phyloP scores from a whole-genome alignment of 2,797 vertebrate genomes.

The Xenops minutus region DNA sequence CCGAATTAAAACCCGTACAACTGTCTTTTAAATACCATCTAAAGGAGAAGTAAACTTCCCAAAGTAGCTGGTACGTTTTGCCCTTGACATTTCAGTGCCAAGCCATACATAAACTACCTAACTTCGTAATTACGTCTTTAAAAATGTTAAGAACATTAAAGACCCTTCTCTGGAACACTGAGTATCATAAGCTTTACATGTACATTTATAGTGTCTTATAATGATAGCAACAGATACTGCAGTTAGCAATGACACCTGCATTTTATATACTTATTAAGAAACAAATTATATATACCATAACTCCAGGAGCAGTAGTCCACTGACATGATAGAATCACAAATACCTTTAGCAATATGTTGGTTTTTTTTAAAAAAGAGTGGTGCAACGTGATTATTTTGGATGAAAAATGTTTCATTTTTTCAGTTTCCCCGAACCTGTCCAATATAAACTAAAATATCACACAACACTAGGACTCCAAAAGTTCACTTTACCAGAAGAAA shows the following conservation, averaged over 20 bases:
- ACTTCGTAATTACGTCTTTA: not conserved
- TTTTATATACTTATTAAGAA: not conserved
- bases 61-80: not conserved
- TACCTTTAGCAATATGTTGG: not conserved
- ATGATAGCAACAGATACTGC: not conserved
- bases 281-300: not conserved
- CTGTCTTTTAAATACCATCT: constrained; percentile 8
- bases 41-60: constrained; percentile 29
- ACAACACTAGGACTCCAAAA: not conserved
- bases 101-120: constrained; percentile 9
- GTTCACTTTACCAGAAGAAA: not conserved
- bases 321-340: not conserved
- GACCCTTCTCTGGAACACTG: not conserved
- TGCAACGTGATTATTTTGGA: not conserved
- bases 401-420: not conserved
- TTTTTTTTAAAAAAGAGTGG: not conserved
- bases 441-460: not conserved
- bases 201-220: not conserved
- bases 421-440: not conserved
- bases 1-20: constrained; percentile 1
- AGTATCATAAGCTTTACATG: not conserved
- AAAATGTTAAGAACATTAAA: constrained; percentile 30
- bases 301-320: not conserved
- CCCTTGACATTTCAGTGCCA: constrained; percentile 36
- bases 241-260: not conserved